Evolutionary conservation across 2,888 invertebrate genomes (phyloP), one percentile per base, ranked within the genome.

Genomic region (Sialis lutaria): DNA sequence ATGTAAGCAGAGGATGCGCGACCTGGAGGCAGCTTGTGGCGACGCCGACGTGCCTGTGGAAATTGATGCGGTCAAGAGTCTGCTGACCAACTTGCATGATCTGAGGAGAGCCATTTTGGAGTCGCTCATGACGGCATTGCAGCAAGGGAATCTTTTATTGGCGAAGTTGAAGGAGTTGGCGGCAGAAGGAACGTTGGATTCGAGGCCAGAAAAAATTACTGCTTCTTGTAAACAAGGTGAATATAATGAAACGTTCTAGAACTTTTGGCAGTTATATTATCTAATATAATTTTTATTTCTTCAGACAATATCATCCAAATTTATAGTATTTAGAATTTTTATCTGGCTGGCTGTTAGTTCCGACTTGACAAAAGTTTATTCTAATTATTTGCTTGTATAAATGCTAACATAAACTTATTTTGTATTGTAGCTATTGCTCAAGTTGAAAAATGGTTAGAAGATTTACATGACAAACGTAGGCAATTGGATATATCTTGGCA

Each of bases 81-180:
- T 79, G 57, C 66, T 87, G 22, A 74, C 73, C 49, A 77, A 74
- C 58, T 77, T 85, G 55, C 80, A 83, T 57, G 82, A 84, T 53
- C 67, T 81, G 52, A 68, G 80, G 50, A 78, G 80, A 57, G 69
- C 74, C 45, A 77, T 88, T 62, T 66, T 89, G 48, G 86, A 86
- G 53, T 70, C 79, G 6, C 73, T 88, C 3, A 84, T 87, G 76
- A 72, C 74, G n/a, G 82, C 88, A 3, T 67, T 90, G 44, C 83
- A 85, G 58, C 77, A 83, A 53, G 89, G 89, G 44, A 84, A 85
- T 60, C 70, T 73, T 46, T 67, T 89, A 51, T 68, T 90, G 56
- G 80, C 79, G 44, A 74, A 78, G 57, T 68, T 90, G 52, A 77
- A 79, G 57, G 80, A 84, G 60, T 72, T 88, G 54, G 79, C 79